These are phyloP conservation scores for Corticium candelabrum DNA, from an alignment of 37 sponge, comb jelly and placozoan genomes.

Conservation along the genomic window DNA sequence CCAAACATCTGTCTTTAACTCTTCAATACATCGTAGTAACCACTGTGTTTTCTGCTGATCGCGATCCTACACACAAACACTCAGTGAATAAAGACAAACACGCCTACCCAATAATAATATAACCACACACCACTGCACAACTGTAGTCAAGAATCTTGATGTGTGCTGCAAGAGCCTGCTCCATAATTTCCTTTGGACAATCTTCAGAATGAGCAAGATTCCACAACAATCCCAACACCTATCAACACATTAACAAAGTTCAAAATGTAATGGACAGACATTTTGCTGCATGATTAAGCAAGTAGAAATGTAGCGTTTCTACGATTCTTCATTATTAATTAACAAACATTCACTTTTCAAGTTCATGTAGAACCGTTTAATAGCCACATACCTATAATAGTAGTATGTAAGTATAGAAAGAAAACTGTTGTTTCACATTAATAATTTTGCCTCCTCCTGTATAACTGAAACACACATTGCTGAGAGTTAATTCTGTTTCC, in stretches of 20 bases:
- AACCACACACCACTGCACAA: constrained; percentile 42
- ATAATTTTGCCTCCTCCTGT: no score
- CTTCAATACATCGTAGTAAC: constrained; percentile 67
- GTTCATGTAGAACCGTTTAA: no score
- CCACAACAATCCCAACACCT: constrained; percentile 90
- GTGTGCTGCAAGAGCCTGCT: constrained; percentile 87
- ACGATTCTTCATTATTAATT: no score
- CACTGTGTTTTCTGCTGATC: constrained; percentile 75
- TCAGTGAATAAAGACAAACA: not conserved
- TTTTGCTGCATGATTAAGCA: not conserved
- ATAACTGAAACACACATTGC: no score
- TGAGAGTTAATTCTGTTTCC: no score
- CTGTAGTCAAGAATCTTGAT: constrained; percentile 95
- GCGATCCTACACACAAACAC: constrained; percentile 44
- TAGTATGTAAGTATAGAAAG: no score
- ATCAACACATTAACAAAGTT: not conserved
- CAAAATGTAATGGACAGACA: not conserved
- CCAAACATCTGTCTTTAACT: constrained; percentile 60
- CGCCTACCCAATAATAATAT: not conserved
- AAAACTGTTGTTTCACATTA: no score
- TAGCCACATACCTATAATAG: no score
- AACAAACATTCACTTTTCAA: no score
- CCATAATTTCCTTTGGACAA: constrained; percentile 88
- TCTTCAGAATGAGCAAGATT: constrained; percentile 76
- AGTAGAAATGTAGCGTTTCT: not conserved